Conservation (phyloP, 2,888 invertebrate genomes). For the Ochlodes sylvanus region DNA sequence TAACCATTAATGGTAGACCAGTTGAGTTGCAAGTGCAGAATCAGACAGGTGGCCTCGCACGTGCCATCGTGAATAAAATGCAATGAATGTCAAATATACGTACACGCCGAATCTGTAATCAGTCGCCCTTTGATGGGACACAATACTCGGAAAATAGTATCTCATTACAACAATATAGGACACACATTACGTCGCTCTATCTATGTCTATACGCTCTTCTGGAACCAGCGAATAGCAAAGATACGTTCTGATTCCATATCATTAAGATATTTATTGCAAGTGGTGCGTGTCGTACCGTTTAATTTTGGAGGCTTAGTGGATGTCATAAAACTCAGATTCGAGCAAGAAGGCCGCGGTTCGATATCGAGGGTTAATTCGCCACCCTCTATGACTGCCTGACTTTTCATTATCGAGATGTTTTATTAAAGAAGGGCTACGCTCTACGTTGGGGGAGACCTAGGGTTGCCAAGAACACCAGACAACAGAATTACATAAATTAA, state of each 20-base stretch:
- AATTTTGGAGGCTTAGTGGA: slow-evolving; percentile 64
- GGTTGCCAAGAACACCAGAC: slow-evolving; percentile 62
- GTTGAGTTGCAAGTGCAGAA: slow-evolving; percentile 66
- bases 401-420: slow-evolving; percentile 86
- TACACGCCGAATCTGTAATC: slow-evolving; percentile 50
- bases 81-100: slow-evolving; percentile 82
- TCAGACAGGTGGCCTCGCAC: slow-evolving; percentile 82
- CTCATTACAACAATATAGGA: slow-evolving; percentile 49
- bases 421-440: slow-evolving; percentile 78
- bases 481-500: not conserved
- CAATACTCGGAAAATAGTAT: slow-evolving; percentile 47
- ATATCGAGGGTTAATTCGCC: slow-evolving; percentile 73
- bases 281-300: slow-evolving; percentile 57
- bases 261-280: slow-evolving; percentile 82
- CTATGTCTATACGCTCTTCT: slow-evolving; percentile 59
- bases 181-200: slow-evolving; percentile 52
- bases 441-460: slow-evolving; percentile 66
- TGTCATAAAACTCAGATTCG: slow-evolving; percentile 67
- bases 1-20: slow-evolving; percentile 53
- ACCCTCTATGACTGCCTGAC: slow-evolving; percentile 83
- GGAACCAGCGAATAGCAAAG: slow-evolving; percentile 52
- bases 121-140: slow-evolving; percentile 48
- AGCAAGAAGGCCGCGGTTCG: slow-evolving; percentile 47
- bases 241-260: slow-evolving; percentile 84
- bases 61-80: slow-evolving; percentile 79